Base-by-base conservation (phyloP, 64 coral and sea anemone species). In the Montipora capricornis region DNA sequence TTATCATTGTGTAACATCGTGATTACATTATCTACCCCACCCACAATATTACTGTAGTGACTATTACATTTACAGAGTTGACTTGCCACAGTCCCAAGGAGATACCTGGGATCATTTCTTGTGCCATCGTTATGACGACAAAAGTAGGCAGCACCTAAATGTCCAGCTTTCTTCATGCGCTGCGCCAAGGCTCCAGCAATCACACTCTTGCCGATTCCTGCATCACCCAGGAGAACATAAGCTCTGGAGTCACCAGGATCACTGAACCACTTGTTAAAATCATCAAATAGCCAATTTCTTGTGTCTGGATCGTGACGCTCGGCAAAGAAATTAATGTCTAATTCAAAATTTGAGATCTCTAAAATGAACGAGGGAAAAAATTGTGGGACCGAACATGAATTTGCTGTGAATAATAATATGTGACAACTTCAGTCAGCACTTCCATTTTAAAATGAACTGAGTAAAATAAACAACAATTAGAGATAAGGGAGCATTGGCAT, bases 81-180 rank as follows among this genome's bases (percentile, higher is more conserved):
- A 76, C 44, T 77, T 61, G 87, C 87, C 12, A 89, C 0, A 77
- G 48, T 89, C 20, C 87, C 49, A 0, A 89, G 47, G 45, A 89
- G 73, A 77, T 62, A 60, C 73, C 87, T 89, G 49, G 87, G 87
- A 59, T 89, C 24, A 76, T 76, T 74, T 20, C 87, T 47, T 75
- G 87, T 89, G 49, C 0, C 5, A 89, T 89, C 87, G 49, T 89
- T 29, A 14, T 89, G 87, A 26, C 87, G 68, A 3, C 87, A 89
- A 59, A 89, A 89, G 74, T 48, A 76, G 4, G 29, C 29, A 12
- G 74, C 74, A 16, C 74, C 74, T 46, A 76, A 76, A 8, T 47
- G 44, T 16, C 44, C 74, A 76, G 8, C 74, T 12, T 26, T 67
- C 13, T 68, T 8, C 46, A 6, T 44, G 2, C 76, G 15, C 14